Percentiles rank a stretch among this genome's conserved stretches.
phyloP scores from a whole-genome alignment of 2,113 vertebrate species.

The Coreoperca whiteheadi region DNA sequence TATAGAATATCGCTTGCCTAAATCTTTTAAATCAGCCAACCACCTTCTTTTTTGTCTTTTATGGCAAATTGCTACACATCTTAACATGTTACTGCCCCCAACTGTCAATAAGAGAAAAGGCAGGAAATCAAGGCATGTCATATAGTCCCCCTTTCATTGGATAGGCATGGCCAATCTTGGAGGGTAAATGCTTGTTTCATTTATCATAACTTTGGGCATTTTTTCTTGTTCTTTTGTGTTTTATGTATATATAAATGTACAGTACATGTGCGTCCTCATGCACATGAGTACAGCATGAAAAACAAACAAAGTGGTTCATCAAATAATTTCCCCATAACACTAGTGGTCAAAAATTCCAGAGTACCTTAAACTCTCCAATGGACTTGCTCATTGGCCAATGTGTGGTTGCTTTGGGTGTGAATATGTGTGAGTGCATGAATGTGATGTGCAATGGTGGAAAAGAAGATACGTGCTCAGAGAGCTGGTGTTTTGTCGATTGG shows the following conservation, averaged over 20 bases:
- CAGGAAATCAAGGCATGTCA: background rate
- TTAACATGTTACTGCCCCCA: background rate
- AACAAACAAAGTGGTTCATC: background rate
- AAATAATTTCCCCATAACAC: background rate
- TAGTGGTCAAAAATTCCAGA: background rate
- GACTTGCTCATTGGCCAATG: background rate
- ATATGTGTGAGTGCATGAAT: constrained; percentile 24
- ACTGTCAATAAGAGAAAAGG: background rate
- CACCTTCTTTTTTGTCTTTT: no score
- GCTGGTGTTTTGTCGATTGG: constrained; percentile 32
- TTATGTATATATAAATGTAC: no score
- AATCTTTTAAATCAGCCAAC: background rate
- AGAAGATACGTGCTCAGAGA: constrained; percentile 9
- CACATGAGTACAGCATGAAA: background rate
- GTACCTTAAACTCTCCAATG: background rate
- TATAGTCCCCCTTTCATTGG: background rate
- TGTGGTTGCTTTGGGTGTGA: background rate
- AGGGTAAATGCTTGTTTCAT: background rate
- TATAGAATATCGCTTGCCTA: background rate
- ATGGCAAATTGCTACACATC: background rate
- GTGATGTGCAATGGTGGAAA: constrained; percentile 20
- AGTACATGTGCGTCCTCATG: background rate
- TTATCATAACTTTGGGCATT: background rate
- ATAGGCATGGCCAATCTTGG: background rate
- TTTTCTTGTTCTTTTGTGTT: background rate